phyloP scores from a whole-genome alignment of 2,888 invertebrate genomes.

The Zygothrica quintamaculata region DNA sequence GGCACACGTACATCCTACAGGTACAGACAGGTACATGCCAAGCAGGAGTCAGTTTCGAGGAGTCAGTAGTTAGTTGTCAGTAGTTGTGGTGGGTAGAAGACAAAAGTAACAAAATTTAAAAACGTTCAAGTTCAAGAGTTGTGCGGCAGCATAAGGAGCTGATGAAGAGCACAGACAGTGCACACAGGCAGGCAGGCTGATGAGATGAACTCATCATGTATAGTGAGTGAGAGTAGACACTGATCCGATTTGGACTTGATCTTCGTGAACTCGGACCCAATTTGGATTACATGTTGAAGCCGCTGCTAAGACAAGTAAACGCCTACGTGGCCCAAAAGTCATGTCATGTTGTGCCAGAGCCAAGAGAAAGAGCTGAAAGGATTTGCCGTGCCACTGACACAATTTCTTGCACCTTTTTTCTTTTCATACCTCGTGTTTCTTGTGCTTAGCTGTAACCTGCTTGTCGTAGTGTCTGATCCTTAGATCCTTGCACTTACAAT shows the following conservation, averaged over 20 bases:
- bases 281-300: conserved; percentile 82
- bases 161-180: conserved; percentile 18
- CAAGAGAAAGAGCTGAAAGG: conserved; percentile 49
- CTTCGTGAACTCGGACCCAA: conserved; percentile 69
- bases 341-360: conserved; percentile 80
- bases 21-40: conserved; percentile 31
- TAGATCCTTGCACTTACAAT: conserved; percentile 67
- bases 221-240: conserved; percentile 44
- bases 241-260: conserved; percentile 57
- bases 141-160: conserved; percentile 20
- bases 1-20: not conserved
- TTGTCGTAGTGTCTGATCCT: conserved; percentile 44
- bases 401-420: conserved; percentile 67
- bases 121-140: conserved; percentile 66
- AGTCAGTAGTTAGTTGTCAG: conserved; percentile 16
- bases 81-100: conserved; percentile 35
- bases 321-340: conserved; percentile 82
- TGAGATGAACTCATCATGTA: conserved; percentile 72
- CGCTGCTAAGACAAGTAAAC: conserved; percentile 84
- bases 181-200: too few species aligned
- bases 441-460: conserved; percentile 32
- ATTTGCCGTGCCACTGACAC: conserved; percentile 65
- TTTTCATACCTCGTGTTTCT: not conserved
- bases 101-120: conserved; percentile 63
- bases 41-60: conserved; percentile 8